These are phyloP conservation scores for Anguilla obscura DNA, from an alignment of 2,797 vertebrate genomes.

Conservation along the genomic window DNA sequence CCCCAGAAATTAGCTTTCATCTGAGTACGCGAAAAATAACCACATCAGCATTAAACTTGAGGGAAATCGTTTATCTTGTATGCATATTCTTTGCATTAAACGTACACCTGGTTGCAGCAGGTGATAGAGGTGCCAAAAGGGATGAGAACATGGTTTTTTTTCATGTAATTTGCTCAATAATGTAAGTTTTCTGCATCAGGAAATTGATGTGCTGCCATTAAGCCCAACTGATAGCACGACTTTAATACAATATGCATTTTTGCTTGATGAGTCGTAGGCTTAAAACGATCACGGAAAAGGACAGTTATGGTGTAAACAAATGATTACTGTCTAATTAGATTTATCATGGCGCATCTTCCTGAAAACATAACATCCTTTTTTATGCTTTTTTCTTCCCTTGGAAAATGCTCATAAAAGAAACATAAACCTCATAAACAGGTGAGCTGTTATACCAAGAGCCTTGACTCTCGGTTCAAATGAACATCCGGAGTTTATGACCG, in stretches of 20 bases:
- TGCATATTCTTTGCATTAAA: not conserved
- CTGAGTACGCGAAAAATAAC: not conserved
- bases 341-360: slow-evolving; percentile 46
- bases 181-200: not conserved
- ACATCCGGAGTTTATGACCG: slow-evolving; percentile 16
- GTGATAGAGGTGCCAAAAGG: not conserved
- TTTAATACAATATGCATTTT: slow-evolving; percentile 20
- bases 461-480: slow-evolving; percentile 19
- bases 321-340: slow-evolving; percentile 24
- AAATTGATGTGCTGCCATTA: slow-evolving; percentile 21
- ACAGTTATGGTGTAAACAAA: slow-evolving; percentile 22
- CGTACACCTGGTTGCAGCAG: not conserved
- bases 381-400: slow-evolving; percentile 40
- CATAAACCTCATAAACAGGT: not conserved
- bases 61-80: slow-evolving; percentile 10
- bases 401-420: not conserved
- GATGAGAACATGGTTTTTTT: not conserved
- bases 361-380: slow-evolving; percentile 48
- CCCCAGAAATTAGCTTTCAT: not conserved
- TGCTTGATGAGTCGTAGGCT: not conserved
- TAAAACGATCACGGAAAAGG: not conserved
- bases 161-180: not conserved
- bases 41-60: slow-evolving; percentile 1
- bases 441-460: not conserved
- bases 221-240: slow-evolving; percentile 14